Evolutionary conservation across 2,797 vertebrate species (phyloP), one percentile per base, ranked within the genome.

Genomic region (Numenius phaeopus): DNA sequence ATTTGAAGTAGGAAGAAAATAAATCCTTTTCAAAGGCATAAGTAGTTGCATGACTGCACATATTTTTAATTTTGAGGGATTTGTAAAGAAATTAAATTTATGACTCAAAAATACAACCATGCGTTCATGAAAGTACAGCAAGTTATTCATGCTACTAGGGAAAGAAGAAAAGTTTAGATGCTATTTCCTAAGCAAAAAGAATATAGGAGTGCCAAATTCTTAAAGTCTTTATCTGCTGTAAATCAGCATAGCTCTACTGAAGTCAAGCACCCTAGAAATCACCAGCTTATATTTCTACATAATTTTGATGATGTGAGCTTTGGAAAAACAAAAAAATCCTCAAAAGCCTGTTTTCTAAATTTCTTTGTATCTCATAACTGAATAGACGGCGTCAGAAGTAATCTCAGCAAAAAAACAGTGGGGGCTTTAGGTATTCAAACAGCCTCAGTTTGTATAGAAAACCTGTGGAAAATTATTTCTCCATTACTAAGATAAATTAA

Each of bases 31-130:
- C 62, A 97, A 87, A 94, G 55, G 34, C 15, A 34, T 82, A 84
- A 70, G 21, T 12, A 82, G 34, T 66, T 90, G 47, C 44, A 80
- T 84, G 86, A 73, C 59, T 73, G 21, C 22, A 77, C 37, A 83
- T 87, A 89, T 77, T 80, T 94, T 93, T 89, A 89, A 80, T 95
- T 94, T 95, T 57, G 27, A 85, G 9, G 47, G 39, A 87, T 96
- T 96, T 96, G 26, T 39, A 80, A 89, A 71, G n/a, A 90, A 84
- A 73, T 66, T 70, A 81, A 54, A 82, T 93, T 90, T 80, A 59
- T 17, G 52, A 57, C 23, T 76, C 29, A 83, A 92, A 92, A 91
- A 65, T 39, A 61, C 2, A 59, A 46, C 50, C 55, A 47, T 10
- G 11, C 5, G 3, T 67, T 87, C 40, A 19, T 55, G 46, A 83